Percentiles rank a stretch among this genome's conserved stretches.
phyloP scores from a whole-genome alignment of 2,113 vertebrate species.

The Phoenicopterus ruber region DNA sequence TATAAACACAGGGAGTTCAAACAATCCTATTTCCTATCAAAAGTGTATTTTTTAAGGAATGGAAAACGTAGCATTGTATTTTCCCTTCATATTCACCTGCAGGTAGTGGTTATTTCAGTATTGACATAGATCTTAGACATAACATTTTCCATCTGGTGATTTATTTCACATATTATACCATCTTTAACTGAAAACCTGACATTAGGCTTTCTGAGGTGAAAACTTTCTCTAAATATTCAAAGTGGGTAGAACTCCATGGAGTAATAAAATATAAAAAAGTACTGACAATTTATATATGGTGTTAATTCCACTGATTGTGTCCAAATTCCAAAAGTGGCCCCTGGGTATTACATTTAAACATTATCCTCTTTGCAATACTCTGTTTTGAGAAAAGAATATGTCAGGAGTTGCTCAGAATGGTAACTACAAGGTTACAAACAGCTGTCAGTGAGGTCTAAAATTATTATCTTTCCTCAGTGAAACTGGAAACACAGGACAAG shows the following conservation, averaged over 20 bases:
- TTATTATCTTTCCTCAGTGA: background rate
- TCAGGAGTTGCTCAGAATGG: background rate
- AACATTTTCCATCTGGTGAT: background rate
- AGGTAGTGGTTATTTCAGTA: background rate
- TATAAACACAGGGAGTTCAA: background rate
- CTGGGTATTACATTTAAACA: background rate
- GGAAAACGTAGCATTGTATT: background rate
- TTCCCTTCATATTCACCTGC: background rate
- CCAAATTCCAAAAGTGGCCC: background rate
- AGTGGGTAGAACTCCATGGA: background rate
- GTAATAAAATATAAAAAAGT: background rate
- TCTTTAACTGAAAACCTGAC: background rate
- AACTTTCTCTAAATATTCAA: background rate
- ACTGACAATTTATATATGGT: background rate
- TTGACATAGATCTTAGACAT: background rate
- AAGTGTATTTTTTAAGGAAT: background rate
- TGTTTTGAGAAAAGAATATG: background rate
- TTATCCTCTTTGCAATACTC: background rate
- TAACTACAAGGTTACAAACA: background rate
- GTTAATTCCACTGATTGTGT: background rate
- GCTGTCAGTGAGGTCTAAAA: background rate
- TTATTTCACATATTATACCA: background rate
- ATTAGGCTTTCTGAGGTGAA: background rate
- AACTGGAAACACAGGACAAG: background rate
- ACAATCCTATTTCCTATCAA: background rate